phyloP scores from a whole-genome alignment of 35 echinoderm and acorn worm genomes.

The Apostichopus californicus region DNA sequence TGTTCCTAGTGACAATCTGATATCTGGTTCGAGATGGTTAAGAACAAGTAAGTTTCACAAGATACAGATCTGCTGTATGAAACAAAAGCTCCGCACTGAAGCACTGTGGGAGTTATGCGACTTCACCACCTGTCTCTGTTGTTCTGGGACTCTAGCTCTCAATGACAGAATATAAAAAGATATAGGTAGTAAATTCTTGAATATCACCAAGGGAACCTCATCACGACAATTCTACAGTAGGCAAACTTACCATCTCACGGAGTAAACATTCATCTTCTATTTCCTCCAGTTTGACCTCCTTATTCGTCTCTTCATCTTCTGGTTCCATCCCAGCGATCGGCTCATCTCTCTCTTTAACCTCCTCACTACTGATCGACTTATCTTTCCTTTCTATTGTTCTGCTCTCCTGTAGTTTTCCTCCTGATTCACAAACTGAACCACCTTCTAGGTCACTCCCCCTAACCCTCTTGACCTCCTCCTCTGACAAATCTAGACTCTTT shows the following conservation, averaged over 20 bases:
- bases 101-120: no score
- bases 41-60: no score
- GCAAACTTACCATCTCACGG: background rate
- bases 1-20: background rate
- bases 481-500: background rate
- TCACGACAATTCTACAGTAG: background rate
- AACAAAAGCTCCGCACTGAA: no score
- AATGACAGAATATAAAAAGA: no score
- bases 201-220: background rate
- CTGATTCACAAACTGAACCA: background rate
- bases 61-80: no score
- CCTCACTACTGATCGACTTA: background rate
- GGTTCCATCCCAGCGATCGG: background rate
- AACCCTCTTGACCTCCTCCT: background rate
- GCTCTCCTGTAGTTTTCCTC: background rate
- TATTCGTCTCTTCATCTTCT: background rate
- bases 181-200: no score
- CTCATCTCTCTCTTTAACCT: background rate
- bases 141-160: no score
- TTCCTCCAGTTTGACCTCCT: conserved; percentile 21
- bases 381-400: background rate
- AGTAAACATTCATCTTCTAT: conserved; percentile 2
- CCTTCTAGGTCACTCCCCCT: background rate
- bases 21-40: no score
- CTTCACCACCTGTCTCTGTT: no score